Conservation (phyloP, 2,113 vertebrate genomes). For the Orycteropus afer region DNA sequence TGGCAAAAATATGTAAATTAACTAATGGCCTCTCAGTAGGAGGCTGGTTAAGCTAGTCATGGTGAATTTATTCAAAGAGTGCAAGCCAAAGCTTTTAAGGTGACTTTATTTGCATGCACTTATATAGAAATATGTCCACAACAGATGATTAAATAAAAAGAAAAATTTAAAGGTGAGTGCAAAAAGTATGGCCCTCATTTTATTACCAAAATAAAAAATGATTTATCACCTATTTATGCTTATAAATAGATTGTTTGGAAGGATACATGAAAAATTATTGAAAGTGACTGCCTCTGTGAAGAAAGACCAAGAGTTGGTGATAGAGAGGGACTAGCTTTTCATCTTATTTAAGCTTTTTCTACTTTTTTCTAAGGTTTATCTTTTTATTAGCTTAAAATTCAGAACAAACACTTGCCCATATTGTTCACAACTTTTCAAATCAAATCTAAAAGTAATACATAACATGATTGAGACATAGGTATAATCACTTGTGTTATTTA, state of each 20-base stretch:
- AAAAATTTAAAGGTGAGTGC: not conserved
- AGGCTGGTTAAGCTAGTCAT: not conserved
- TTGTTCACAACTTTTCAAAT: not conserved
- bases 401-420: not conserved
- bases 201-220: not conserved
- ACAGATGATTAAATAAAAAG: not conserved
- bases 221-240: not conserved
- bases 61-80: not conserved
- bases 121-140: not conserved
- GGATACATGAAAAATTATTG: not conserved
- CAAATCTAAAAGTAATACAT: not conserved
- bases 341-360: not conserved
- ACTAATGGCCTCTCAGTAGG: not conserved
- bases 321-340: not conserved
- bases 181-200: not conserved
- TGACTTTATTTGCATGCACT: not conserved
- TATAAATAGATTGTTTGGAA: not conserved
- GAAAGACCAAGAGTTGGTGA: not conserved
- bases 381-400: not conserved
- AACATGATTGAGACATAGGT: not conserved
- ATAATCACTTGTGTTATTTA: no score
- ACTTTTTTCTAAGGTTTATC: not conserved
- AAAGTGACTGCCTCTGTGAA: not conserved
- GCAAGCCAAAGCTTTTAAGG: not conserved
- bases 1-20: not conserved